Evolutionary conservation across 2,113 vertebrate species (phyloP).

Genomic region (Coptodon bakossiorum): DNA sequence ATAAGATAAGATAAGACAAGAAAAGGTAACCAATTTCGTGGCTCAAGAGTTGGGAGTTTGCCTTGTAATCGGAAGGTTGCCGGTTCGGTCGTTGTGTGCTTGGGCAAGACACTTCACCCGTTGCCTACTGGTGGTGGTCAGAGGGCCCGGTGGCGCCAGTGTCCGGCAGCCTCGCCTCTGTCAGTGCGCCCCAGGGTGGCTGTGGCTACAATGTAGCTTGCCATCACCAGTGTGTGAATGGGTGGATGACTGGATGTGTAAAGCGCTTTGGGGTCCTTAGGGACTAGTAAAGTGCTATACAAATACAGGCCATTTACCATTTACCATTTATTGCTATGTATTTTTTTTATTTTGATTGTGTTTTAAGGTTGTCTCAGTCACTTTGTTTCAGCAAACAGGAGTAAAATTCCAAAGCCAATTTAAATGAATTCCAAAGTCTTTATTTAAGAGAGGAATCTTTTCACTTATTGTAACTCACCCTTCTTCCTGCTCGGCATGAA

Average conservation of each 20-base stretch:
- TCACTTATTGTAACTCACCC: not conserved
- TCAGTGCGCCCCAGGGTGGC: rapidly evolving
- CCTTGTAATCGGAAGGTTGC: not conserved
- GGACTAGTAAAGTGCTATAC: not conserved
- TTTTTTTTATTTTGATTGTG: not conserved
- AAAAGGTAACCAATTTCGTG: not conserved
- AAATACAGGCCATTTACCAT: not conserved
- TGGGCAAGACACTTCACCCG: rapidly evolving
- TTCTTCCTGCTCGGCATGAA: not conserved
- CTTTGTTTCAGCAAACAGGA: not conserved
- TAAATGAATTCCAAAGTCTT: not conserved
- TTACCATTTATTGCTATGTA: not conserved
- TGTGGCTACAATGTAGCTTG: not conserved
- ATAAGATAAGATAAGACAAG: not conserved
- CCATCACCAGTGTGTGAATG: not conserved
- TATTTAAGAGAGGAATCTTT: not conserved
- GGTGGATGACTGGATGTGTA: not conserved
- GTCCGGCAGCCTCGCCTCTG: not conserved
- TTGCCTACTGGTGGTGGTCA: not conserved
- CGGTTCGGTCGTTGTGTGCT: not conserved
- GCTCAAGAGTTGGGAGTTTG: rapidly evolving
- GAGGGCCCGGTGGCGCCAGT: rapidly evolving
- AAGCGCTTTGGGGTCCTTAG: not conserved
- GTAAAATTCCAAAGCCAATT: not conserved
- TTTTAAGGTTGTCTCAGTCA: not conserved